Percentiles rank a stretch among this genome's conserved stretches.
These are phyloP conservation scores for Stegostoma tigrinum DNA, from an alignment of 2,113 vertebrate species.

Conservation along the genomic window DNA sequence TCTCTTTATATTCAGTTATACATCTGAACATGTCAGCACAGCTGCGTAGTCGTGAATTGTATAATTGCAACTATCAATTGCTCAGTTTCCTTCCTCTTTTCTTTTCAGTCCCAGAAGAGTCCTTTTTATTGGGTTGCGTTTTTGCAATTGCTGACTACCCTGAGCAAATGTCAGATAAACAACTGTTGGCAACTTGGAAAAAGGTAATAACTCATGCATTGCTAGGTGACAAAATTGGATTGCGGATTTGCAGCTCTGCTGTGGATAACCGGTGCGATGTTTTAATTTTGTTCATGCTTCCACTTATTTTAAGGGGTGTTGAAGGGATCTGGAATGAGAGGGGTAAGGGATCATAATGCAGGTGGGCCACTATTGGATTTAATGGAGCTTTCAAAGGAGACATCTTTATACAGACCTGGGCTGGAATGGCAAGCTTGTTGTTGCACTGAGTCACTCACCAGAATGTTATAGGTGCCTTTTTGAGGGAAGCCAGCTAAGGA, in stretches of 20 bases:
- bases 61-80: background rate
- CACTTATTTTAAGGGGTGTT: background rate
- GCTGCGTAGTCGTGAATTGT: too few relatives aligned
- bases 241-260: background rate
- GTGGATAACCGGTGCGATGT: background rate
- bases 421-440: background rate
- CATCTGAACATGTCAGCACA: background rate
- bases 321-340: background rate
- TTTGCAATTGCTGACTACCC: conserved; percentile 94
- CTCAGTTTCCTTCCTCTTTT: background rate
- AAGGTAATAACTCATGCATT: conserved; percentile 62
- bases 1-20: background rate
- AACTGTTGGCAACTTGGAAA: conserved; percentile 89
- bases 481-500: background rate
- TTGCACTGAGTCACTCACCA: background rate
- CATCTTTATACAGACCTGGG: background rate
- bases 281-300: background rate
- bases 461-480: background rate
- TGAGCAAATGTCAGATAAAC: conserved; percentile 95
- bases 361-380: background rate
- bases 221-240: background rate
- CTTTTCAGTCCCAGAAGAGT: conserved; percentile 79
- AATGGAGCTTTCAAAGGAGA: background rate
- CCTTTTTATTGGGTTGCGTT: conserved; percentile 84
- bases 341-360: background rate